A percentile compares a stretch with the other conserved stretches of the same genome.
Conservation (phyloP, 2,888 invertebrate species). For the Thymelicus lineola region DNA sequence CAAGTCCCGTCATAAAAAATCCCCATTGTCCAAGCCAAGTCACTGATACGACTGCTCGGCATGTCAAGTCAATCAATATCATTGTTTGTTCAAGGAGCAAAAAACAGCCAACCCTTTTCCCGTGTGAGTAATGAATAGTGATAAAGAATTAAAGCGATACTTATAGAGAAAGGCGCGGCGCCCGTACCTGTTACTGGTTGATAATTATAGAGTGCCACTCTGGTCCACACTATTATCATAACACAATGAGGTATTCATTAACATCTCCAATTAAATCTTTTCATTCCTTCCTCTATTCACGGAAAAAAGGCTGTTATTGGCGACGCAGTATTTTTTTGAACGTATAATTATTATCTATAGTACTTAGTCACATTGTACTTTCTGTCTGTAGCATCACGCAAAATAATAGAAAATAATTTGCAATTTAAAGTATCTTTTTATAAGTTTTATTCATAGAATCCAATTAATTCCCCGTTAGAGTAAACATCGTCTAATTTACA, state of each 20-base stretch:
- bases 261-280: conserved; percentile 22
- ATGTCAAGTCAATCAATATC: too few species aligned
- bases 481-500: too few species aligned
- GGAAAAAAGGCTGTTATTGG: not conserved
- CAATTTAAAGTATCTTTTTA: too few species aligned
- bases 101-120: not conserved
- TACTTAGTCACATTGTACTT: not conserved
- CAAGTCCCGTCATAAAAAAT: too few species aligned
- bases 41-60: too few species aligned
- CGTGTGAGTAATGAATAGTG: not conserved
- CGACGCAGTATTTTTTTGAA: not conserved
- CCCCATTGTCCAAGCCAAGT: too few species aligned
- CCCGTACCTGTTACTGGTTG: not conserved
- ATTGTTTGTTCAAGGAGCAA: too few species aligned
- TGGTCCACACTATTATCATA: conserved; percentile 15
- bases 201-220: conserved; percentile 5
- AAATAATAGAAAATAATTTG: too few species aligned
- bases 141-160: not conserved
- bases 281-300: conserved; percentile 11
- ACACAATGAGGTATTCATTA: conserved; percentile 12
- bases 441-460: too few species aligned
- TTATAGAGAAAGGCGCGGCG: conserved; percentile 16
- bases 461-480: too few species aligned
- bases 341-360: not conserved
- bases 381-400: not conserved